Percentiles rank a stretch among this genome's conserved stretches.
Evolutionary conservation across 2,113 vertebrate genomes (phyloP).

Genomic region (Passer domesticus): DNA sequence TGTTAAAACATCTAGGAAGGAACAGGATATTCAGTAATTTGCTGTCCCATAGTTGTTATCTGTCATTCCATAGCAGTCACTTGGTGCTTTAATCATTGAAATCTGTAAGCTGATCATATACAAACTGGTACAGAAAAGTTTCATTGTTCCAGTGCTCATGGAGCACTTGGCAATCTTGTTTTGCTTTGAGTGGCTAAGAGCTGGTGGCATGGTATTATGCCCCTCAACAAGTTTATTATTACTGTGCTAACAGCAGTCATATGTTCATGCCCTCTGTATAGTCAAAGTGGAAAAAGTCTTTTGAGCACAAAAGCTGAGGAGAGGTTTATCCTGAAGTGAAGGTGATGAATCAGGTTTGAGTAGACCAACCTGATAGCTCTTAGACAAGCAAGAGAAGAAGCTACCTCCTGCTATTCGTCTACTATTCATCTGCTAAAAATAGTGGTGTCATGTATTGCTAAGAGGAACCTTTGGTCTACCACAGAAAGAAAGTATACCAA

Average conservation of each 20-base stretch:
- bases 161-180: not conserved
- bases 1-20: not conserved
- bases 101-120: not conserved
- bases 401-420: not conserved
- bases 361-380: not conserved
- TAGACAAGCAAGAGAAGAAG: not conserved
- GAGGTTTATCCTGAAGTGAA: not conserved
- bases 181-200: not conserved
- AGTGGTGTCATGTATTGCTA: not conserved
- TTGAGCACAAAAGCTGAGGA: not conserved
- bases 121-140: not conserved
- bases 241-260: not conserved
- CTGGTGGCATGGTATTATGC: not conserved
- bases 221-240: not conserved
- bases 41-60: not conserved
- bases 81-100: not conserved
- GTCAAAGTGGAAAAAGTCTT: not conserved
- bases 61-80: not conserved
- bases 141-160: not conserved
- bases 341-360: not conserved
- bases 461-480: not conserved
- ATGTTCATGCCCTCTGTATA: not conserved
- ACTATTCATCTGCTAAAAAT: not conserved
- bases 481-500: not conserved
- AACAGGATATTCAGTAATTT: not conserved